Conservation (phyloP, 1,140 invertebrate species). For the Eufriesea mexicana region DNA sequence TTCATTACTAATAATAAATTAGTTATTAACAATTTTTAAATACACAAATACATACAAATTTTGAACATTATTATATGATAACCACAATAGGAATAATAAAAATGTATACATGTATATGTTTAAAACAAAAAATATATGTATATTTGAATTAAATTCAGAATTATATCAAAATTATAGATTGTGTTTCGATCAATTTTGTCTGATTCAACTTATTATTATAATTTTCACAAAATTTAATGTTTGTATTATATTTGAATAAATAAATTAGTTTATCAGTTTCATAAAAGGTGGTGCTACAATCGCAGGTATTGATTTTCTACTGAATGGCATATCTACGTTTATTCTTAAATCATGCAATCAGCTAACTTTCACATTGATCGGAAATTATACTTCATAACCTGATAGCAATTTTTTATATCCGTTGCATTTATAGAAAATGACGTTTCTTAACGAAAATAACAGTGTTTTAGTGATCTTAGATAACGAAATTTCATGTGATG, state of each 20-base stretch:
- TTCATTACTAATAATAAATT: neutral
- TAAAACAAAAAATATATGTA: neutral
- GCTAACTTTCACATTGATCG: neutral
- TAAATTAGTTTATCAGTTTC: neutral
- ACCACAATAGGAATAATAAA: neutral
- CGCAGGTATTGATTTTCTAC: neutral
- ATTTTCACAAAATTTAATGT: too few relatives aligned
- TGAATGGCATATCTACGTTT: neutral
- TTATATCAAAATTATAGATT: neutral
- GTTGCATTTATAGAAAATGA: neutral
- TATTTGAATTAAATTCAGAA: too few relatives aligned
- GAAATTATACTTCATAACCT: neutral
- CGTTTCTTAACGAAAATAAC: neutral
- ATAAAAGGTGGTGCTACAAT: neutral
- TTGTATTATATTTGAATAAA: neutral
- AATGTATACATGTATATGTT: neutral
- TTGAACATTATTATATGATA: neutral
- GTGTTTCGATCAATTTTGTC: neutral
- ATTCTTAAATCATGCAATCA: neutral
- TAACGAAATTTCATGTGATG: constrained; percentile 1
- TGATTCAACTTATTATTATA: too few relatives aligned
- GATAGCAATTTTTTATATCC: neutral
- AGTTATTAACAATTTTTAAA: neutral
- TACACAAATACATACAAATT: neutral
- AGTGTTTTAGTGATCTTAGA: constrained; percentile 23